Percentiles rank a stretch among this genome's conserved stretches.
phyloP scores from a whole-genome alignment of 2,888 invertebrate species.

The Pristionchus entomophagus region DNA sequence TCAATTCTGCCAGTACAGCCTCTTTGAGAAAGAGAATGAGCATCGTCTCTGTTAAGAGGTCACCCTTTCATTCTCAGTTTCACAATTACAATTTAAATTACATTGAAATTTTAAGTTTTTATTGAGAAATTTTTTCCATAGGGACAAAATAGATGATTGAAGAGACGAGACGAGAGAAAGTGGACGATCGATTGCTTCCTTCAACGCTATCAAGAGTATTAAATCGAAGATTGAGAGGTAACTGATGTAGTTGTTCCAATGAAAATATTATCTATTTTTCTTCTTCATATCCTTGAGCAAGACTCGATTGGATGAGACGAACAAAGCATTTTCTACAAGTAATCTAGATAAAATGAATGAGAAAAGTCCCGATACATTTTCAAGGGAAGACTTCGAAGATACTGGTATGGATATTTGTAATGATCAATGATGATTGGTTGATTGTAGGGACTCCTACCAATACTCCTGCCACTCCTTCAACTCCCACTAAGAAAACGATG shows the following conservation, averaged over 20 bases:
- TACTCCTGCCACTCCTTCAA: not conserved
- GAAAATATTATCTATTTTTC: not conserved
- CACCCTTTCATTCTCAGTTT: not conserved
- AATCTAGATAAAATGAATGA: conserved; percentile 39
- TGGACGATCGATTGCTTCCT: conserved; percentile 30
- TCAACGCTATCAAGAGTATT: conserved; percentile 32
- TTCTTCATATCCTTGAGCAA: not conserved
- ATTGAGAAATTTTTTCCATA: too few relatives aligned
- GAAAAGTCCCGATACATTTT: conserved; percentile 5
- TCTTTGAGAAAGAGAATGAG: conserved; percentile 46
- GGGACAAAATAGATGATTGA: not conserved
- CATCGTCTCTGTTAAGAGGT: conserved; percentile 44
- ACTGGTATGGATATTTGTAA: not conserved
- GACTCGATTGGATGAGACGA: conserved; percentile 21
- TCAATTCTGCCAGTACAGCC: conserved; percentile 9
- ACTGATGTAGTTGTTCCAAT: not conserved
- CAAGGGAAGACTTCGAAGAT: not conserved
- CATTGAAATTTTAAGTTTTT: too few relatives aligned
- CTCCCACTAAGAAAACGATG: conserved; percentile 14
- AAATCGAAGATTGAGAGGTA: conserved; percentile 43
- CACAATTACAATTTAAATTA: too few relatives aligned
- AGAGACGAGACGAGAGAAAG: conserved; percentile 34
- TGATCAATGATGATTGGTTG: not conserved
- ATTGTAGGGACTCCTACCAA: not conserved
- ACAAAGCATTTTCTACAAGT: conserved; percentile 32